Evolutionary conservation across 2,797 vertebrate species (phyloP).

Genomic region (Danionella dracula): DNA sequence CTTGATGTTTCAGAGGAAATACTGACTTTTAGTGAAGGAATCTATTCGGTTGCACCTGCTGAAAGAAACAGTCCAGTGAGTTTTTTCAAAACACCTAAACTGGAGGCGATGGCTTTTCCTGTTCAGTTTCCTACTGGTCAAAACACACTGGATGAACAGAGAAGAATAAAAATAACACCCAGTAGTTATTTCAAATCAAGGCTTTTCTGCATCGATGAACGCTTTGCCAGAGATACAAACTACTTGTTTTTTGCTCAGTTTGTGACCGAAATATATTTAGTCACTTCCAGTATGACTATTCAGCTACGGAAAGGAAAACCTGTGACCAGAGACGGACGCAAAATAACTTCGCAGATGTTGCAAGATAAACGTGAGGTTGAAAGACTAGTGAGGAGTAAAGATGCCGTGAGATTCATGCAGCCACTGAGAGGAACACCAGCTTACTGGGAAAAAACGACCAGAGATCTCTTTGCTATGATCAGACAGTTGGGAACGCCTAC

Average conservation of each 20-base stretch:
- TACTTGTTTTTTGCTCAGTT: constrained; percentile 23
- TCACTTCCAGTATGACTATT: constrained; percentile 13
- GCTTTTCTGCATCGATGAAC: constrained; percentile 19
- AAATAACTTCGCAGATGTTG: constrained; percentile 12
- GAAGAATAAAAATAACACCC: not conserved
- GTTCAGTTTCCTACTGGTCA: constrained; percentile 8
- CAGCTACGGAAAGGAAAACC: constrained; percentile 26
- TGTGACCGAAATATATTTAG: constrained; percentile 11
- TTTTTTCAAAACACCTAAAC: constrained; percentile 6
- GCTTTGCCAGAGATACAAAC: constrained; percentile 1
- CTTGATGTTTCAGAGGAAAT: not conserved
- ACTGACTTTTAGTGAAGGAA: not conserved
- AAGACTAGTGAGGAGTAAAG: constrained; percentile 23
- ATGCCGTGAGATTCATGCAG: constrained; percentile 41
- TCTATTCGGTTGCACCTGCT: constrained; percentile 5
- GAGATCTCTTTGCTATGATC: constrained; percentile 25
- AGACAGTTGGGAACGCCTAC: constrained; percentile 16
- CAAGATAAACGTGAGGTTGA: constrained; percentile 30
- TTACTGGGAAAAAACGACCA: constrained; percentile 35
- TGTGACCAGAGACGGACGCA: constrained; percentile 23
- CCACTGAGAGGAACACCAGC: constrained; percentile 41
- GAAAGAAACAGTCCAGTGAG: constrained; percentile 19
- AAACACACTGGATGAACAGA: constrained; percentile 5
- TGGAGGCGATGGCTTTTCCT: constrained; percentile 25
- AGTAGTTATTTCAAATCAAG: constrained; percentile 26